Evolutionary conservation across 2,888 invertebrate species (phyloP).

Genomic region (Bibio marci): DNA sequence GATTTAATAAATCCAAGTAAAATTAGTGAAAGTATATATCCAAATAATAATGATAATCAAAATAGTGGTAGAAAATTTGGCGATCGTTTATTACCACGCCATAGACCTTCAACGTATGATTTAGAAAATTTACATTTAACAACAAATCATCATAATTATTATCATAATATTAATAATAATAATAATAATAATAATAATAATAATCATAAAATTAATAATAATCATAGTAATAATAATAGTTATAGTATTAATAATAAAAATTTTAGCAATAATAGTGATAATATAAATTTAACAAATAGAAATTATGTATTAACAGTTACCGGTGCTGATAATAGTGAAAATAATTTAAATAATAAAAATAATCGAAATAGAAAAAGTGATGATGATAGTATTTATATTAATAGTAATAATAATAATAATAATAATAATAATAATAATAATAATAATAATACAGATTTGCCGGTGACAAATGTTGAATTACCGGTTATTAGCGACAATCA

Average conservation of each 20-base stretch:
- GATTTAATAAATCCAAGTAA: no score
- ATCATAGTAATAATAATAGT: not conserved
- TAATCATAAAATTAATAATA: not conserved
- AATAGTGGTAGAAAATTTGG: conserved; percentile 16
- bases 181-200: conserved; percentile 1
- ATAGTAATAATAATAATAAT: no score
- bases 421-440: no score
- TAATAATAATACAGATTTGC: not conserved
- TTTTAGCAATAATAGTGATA: conserved; percentile 4
- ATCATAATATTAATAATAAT: not conserved
- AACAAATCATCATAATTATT: not conserved
- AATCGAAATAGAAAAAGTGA: not conserved
- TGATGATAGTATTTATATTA: not conserved
- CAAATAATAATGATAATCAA: not conserved
- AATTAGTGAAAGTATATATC: no score
- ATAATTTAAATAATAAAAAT: conserved; percentile 1
- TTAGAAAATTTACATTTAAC: conserved; percentile 5
- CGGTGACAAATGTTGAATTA: conserved; percentile 4
- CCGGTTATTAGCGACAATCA: conserved; percentile 3
- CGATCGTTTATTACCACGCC: conserved; percentile 20
- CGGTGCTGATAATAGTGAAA: not conserved
- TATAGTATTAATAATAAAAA: conserved; percentile 1
- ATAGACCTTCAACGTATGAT: conserved; percentile 16
- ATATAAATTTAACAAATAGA: not conserved
- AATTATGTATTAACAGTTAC: not conserved